Evolutionary conservation across 2,797 vertebrate genomes (phyloP).

Genomic region (Dermochelys coriacea): DNA sequence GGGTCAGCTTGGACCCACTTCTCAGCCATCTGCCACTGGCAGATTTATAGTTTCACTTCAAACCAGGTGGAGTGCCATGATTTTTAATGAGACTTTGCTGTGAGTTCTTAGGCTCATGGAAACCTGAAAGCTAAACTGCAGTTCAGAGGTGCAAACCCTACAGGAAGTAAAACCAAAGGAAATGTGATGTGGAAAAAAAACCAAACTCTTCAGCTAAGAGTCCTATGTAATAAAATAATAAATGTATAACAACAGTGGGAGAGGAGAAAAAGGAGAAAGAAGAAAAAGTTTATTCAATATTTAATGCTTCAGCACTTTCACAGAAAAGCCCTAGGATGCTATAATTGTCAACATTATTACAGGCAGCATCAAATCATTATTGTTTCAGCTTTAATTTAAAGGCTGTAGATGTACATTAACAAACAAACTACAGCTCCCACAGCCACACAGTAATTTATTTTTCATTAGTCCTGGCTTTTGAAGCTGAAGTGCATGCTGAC

Average conservation of each 20-base stretch:
- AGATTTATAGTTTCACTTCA: background rate
- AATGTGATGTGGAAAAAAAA: background rate
- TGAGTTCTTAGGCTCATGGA: background rate
- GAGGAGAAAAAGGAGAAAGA: background rate
- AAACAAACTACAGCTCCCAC: background rate
- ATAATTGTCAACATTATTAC: background rate
- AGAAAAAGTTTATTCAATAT: background rate
- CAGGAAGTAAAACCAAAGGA: background rate
- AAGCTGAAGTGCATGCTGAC: conserved; percentile 24
- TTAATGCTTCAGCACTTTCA: background rate
- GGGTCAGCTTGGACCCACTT: background rate
- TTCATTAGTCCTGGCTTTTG: background rate
- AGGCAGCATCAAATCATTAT: background rate
- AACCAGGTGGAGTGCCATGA: background rate
- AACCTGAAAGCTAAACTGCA: background rate
- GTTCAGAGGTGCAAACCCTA: background rate
- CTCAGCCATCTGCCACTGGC: background rate
- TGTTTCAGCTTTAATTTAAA: conserved; percentile 14
- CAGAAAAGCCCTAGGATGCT: background rate
- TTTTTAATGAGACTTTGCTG: background rate
- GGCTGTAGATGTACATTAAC: background rate
- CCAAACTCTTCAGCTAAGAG: background rate
- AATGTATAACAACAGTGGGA: background rate
- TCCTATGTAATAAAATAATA: background rate
- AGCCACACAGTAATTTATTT: background rate